Evolutionary conservation across 2,888 invertebrate species (phyloP), one percentile per base, ranked within the genome.

Genomic region (Phasia obesa): DNA sequence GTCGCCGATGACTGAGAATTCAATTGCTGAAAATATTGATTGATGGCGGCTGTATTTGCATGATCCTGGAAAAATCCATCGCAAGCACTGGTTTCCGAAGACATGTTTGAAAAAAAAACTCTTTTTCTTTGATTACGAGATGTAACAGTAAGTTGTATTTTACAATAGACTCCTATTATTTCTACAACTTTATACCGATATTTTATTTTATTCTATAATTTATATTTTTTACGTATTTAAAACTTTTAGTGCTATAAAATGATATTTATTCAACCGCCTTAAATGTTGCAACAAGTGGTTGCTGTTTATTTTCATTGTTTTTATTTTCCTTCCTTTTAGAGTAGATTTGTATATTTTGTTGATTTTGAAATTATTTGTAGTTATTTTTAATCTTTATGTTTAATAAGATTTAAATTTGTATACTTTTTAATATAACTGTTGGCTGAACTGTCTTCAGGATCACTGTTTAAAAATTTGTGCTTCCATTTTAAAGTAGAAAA

Each of bases 41-140:
- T 88, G 65, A 91, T 79, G 13, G 79, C 83, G 4, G 82, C 73
- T 23, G 75, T 80, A 60, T 82, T 90, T 17, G 88, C 87, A 62
- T 90, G 90, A 83, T 91, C 91, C 85, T 88, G 88, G 74, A 89
- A 91, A 86, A 90, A 91, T 70, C 89, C 88, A 80, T 86, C 87
- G 81, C 89, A 90, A n/a, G 90, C 86, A 55, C 67, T 77, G 47
- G 73, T 47, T 73, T 81, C 76, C 60, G 79, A 71, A 81, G 76
- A 47, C 78, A 82, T 78, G 3, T 15, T 71, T 27, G 4, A 6
- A 25, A 1, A 67, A 35, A 11, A 0, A 11, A 11, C 35, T 35
- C 2, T 35, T n/a, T 3, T 25, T 35, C 4, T 42, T 9, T 49
- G 19, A 6, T 31, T 1, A 15, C 1, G 4, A 4, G 3, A 4